Evolutionary conservation across 2,888 invertebrate genomes (phyloP).

Genomic region (Amblyjoppa fuscipennis): DNA sequence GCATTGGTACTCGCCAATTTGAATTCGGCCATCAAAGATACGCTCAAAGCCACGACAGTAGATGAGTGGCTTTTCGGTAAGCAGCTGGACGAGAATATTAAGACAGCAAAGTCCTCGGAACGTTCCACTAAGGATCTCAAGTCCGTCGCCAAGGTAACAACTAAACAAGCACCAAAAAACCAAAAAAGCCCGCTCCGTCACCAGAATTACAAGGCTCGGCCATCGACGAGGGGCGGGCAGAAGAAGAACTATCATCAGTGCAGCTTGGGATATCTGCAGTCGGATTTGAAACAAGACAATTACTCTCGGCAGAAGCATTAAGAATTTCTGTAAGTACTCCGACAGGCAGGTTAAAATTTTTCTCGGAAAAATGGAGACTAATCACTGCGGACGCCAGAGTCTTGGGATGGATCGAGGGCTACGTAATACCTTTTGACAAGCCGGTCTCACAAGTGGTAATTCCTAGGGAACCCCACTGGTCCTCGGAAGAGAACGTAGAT

Average conservation of each 20-base stretch:
- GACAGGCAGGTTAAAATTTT: constrained; percentile 50
- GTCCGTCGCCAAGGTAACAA: constrained; percentile 6
- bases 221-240: constrained; percentile 44
- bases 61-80: constrained; percentile 64
- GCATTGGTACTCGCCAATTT: constrained; percentile 50
- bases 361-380: constrained; percentile 29
- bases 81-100: constrained; percentile 52
- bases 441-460: neutral
- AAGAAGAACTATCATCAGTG: constrained; percentile 14
- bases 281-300: neutral
- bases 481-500: neutral
- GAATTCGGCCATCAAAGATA: constrained; percentile 55
- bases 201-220: neutral
- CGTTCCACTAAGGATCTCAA: constrained; percentile 50
- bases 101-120: constrained; percentile 59
- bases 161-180: constrained; percentile 44
- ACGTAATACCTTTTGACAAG: constrained; percentile 35
- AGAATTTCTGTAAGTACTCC: constrained; percentile 29
- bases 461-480: constrained; percentile 39
- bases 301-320: constrained; percentile 20
- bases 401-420: constrained; percentile 44
- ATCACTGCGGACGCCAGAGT: constrained; percentile 43
- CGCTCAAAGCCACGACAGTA: constrained; percentile 41
- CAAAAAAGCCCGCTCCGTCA: constrained; percentile 33
- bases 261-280: constrained; percentile 13